phyloP scores from a whole-genome alignment of 2,113 vertebrate species.

The Agapornis roseicollis region DNA sequence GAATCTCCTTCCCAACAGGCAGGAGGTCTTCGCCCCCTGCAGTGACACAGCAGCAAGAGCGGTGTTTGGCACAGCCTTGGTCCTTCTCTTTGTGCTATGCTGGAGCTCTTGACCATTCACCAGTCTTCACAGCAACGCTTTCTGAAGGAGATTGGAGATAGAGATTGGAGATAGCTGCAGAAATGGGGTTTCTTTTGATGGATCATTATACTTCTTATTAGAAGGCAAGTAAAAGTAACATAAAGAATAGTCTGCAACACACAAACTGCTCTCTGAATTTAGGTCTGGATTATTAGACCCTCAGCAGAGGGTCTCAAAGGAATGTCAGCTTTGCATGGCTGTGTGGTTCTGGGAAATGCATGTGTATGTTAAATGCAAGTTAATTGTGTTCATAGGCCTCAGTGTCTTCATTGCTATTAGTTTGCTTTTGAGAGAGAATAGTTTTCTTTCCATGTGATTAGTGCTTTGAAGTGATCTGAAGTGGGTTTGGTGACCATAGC shows the following conservation, averaged over 20 bases:
- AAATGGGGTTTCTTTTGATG: not conserved
- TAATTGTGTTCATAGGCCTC: not conserved
- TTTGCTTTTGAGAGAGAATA: not conserved
- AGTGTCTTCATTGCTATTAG: not conserved
- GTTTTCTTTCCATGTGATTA: not conserved
- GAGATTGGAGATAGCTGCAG: not conserved
- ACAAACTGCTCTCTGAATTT: not conserved
- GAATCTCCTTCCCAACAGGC: not conserved
- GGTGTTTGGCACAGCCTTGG: not conserved
- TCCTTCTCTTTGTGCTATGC: not conserved
- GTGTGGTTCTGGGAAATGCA: not conserved
- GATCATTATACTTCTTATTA: not conserved
- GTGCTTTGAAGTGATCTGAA: not conserved
- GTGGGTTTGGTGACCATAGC: not conserved
- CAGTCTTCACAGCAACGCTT: constrained; percentile 27
- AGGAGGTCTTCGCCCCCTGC: not conserved
- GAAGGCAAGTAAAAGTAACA: not conserved
- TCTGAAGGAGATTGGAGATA: not conserved
- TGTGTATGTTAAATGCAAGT: not conserved
- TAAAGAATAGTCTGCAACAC: not conserved
- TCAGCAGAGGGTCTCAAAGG: not conserved
- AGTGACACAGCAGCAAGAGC: fast-evolving
- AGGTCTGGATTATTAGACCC: not conserved
- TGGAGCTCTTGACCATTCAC: not conserved
- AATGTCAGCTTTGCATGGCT: not conserved